phyloP scores from a whole-genome alignment of 2,113 vertebrate genomes.

The Mirounga angustirostris region DNA sequence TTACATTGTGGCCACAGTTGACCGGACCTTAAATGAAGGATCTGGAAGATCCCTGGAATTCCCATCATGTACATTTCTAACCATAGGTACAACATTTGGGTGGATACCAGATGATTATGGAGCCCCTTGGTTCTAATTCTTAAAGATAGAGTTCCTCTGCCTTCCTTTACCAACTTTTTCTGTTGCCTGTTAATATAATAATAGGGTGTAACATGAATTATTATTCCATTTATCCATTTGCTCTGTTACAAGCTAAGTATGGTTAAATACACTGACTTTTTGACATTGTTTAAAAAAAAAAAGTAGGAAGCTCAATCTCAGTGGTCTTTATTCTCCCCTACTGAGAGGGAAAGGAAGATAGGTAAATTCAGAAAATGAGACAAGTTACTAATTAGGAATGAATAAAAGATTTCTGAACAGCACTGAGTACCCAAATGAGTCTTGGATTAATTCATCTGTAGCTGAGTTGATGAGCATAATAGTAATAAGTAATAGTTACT shows the following conservation, averaged over 20 bases:
- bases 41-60: not conserved
- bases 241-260: not conserved
- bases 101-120: not conserved
- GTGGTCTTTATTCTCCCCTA: not conserved
- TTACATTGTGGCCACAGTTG: constrained; percentile 85
- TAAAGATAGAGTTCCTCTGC: not conserved
- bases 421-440: not conserved
- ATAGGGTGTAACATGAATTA: not conserved
- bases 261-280: not conserved
- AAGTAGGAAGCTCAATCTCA: not conserved
- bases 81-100: not conserved
- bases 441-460: not conserved
- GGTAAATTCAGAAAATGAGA: constrained; percentile 20
- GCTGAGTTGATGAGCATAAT: not conserved
- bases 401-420: constrained; percentile 3
- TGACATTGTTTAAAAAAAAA: not conserved
- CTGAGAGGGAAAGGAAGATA: not conserved
- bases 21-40: constrained; percentile 92
- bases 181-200: not conserved
- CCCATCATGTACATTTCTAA: not conserved
- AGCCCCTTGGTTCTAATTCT: not conserved
- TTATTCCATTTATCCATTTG: not conserved
- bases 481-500: not conserved
- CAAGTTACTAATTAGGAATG: not conserved
- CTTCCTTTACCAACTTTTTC: not conserved